A percentile compares a stretch with the other conserved stretches of the same genome.
phyloP scores from a whole-genome alignment of 2,797 vertebrate genomes.

The Pseudochirops corinnae region DNA sequence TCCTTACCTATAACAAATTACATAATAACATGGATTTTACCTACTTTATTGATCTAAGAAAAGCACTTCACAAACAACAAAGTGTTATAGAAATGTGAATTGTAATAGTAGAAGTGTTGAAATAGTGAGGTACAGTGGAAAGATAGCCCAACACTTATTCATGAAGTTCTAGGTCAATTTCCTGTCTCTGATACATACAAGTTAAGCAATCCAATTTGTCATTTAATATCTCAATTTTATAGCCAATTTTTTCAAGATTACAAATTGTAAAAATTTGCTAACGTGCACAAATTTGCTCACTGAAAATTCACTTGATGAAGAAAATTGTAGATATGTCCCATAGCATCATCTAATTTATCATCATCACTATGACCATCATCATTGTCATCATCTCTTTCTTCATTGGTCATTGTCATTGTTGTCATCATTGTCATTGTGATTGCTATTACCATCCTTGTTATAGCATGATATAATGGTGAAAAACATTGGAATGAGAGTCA shows the following conservation, averaged over 20 bases:
- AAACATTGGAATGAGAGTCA: too few species aligned
- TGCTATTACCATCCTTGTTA: neutral
- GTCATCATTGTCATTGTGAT: neutral
- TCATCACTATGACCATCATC: neutral
- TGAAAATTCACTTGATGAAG: neutral
- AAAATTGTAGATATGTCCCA: neutral
- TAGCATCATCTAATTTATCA: neutral
- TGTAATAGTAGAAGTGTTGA: neutral
- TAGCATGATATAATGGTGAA: too few species aligned
- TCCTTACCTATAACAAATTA: neutral
- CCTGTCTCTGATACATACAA: neutral
- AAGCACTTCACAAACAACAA: too few species aligned
- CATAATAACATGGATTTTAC: neutral
- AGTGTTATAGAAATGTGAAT: neutral
- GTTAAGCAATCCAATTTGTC: neutral
- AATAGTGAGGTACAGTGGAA: neutral
- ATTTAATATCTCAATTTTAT: neutral
- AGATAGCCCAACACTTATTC: neutral
- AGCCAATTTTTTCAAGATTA: neutral
- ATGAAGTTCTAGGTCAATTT: neutral
- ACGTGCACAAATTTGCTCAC: neutral
- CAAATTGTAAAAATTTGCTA: neutral
- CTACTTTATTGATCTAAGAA: neutral
- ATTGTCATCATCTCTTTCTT: neutral
- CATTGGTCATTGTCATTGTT: neutral